Percentiles rank a stretch among this genome's conserved stretches.
Evolutionary conservation across 2,113 vertebrate species (phyloP).

Genomic region (Sebastes schlegelii): DNA sequence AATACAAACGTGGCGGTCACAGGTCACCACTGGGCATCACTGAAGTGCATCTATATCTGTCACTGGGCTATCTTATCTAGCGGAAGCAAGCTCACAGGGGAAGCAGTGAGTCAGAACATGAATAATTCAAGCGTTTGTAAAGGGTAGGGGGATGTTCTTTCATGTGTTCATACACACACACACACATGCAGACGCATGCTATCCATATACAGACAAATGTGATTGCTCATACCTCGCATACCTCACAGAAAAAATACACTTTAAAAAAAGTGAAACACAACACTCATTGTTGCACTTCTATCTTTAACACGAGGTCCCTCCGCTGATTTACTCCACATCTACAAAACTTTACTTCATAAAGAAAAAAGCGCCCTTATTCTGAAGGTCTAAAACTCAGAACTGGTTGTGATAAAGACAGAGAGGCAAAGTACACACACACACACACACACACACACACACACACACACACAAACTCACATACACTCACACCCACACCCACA

Average conservation of each 20-base stretch:
- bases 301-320: background rate
- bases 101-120: constrained; percentile 63
- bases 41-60: constrained; percentile 31
- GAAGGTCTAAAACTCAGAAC: too few relatives aligned
- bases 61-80: constrained; percentile 29
- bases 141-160: constrained; percentile 26
- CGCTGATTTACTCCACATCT: background rate
- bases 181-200: background rate
- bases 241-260: background rate
- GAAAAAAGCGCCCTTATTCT: background rate
- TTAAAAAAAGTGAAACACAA: background rate
- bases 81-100: constrained; percentile 50
- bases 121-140: constrained; percentile 72
- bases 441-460: too few relatives aligned
- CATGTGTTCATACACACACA: constrained; percentile 1
- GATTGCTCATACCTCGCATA: constrained; percentile 12
- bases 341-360: background rate
- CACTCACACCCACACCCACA: constrained; percentile 25
- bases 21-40: constrained; percentile 6
- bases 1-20: background rate
- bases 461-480: constrained; percentile 8
- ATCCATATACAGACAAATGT: background rate
- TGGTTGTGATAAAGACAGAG: too few relatives aligned
- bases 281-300: too few relatives aligned
- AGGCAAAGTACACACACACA: too few relatives aligned